Percentiles rank a stretch among this genome's conserved stretches.
phyloP scores from a whole-genome alignment of 2,113 vertebrate species.

The Chaetodon auriga region DNA sequence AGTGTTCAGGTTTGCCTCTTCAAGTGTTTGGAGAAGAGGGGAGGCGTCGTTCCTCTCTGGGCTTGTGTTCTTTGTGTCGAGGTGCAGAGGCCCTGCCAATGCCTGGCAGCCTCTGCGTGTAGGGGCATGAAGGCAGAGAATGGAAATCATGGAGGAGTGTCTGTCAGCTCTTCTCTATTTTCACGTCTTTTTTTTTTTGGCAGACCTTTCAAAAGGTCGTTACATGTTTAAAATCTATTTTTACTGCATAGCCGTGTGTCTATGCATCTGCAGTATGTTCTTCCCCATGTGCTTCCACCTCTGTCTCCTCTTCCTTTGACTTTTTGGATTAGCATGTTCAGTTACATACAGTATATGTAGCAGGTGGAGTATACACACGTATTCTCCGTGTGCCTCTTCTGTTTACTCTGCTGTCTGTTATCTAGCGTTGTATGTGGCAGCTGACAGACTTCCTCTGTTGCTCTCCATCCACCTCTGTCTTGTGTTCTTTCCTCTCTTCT shows the following conservation, averaged over 20 bases:
- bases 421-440: conserved; percentile 42
- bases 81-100: neutral
- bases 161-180: conserved; percentile 1
- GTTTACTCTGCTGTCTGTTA: conserved; percentile 24
- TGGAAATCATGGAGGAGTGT: neutral
- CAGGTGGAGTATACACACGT: neutral
- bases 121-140: neutral
- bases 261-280: neutral
- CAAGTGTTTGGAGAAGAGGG: neutral
- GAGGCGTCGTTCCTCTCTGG: neutral
- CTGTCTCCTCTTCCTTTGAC: neutral
- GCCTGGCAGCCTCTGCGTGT: conserved; percentile 7
- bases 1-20: conserved; percentile 11
- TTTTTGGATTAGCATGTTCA: neutral
- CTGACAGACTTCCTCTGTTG: conserved; percentile 12
- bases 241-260: neutral
- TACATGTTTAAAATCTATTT: neutral
- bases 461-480: conserved; percentile 22
- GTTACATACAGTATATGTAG: neutral
- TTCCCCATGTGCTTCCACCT: neutral
- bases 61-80: conserved; percentile 9
- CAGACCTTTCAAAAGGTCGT: neutral
- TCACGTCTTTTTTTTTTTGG: neutral
- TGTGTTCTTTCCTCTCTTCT: conserved; percentile 17
- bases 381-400: neutral